Conservation (phyloP, 2,113 vertebrate genomes). For the Hyperoodon ampullatus region DNA sequence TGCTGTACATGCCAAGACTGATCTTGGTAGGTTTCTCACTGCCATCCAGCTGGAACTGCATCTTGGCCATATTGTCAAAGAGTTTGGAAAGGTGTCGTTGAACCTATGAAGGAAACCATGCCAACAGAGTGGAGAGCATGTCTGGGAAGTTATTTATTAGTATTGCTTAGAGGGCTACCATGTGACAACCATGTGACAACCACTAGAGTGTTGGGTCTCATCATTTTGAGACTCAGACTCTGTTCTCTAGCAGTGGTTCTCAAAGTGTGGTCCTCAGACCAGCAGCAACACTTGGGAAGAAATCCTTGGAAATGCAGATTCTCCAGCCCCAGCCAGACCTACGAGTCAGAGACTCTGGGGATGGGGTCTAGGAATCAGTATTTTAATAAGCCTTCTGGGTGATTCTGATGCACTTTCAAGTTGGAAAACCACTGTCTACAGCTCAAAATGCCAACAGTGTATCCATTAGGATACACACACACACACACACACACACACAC, state of each 20-base stretch:
- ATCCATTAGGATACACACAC: not conserved
- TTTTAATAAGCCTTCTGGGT: not conserved
- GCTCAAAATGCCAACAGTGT: not conserved
- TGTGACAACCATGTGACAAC: no score
- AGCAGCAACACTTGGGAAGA: not conserved
- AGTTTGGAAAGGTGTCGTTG: constrained; percentile 96
- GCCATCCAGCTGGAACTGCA: constrained; percentile 90
- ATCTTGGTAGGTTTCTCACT: constrained; percentile 85
- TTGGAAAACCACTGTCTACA: not conserved
- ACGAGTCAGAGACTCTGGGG: not conserved
- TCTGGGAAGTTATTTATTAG: not conserved
- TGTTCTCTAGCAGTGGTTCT: not conserved
- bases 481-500: no score
- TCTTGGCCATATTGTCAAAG: constrained; percentile 94
- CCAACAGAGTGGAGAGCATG: not conserved
- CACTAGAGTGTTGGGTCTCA: not conserved
- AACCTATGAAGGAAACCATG: constrained; percentile 84
- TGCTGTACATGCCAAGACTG: constrained; percentile 95
- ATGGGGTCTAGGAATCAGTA: not conserved
- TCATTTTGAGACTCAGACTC: not conserved
- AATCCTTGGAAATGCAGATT: not conserved
- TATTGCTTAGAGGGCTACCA: not conserved
- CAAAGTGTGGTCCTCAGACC: not conserved
- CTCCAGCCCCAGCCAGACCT: not conserved
- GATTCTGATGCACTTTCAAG: not conserved